phyloP scores from a whole-genome alignment of 2,113 vertebrate species.

The Chaetura pelagica region DNA sequence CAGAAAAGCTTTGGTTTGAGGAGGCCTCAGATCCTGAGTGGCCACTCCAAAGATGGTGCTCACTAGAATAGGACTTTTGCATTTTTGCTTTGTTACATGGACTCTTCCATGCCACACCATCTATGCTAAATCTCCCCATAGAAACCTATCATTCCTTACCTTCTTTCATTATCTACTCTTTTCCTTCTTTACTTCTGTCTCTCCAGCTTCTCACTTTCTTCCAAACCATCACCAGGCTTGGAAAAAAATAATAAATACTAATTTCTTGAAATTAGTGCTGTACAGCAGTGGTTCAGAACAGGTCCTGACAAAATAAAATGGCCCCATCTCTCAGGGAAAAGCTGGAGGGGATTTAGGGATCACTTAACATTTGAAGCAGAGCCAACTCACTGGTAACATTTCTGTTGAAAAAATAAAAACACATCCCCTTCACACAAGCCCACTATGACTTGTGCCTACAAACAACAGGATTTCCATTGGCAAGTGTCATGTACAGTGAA shows the following conservation, averaged over 20 bases:
- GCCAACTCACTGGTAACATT: not conserved
- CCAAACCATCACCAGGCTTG: not conserved
- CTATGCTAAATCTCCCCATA: no score
- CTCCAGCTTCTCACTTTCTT: not conserved
- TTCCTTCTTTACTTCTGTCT: not conserved
- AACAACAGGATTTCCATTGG: not conserved
- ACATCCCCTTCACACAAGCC: not conserved
- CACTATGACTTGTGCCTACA: not conserved
- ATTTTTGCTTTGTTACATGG: not conserved
- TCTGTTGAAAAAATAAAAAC: not conserved
- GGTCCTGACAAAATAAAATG: not conserved
- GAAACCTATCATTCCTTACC: not conserved
- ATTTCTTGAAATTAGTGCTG: not conserved
- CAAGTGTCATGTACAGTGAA: not conserved
- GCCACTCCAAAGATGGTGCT: not conserved
- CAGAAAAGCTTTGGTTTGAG: not conserved
- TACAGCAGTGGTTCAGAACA: not conserved
- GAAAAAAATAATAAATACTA: not conserved
- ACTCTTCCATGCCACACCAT: not conserved
- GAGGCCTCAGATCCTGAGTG: not conserved
- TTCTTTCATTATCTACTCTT: not conserved
- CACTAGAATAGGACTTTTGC: no score
- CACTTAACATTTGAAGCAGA: not conserved
- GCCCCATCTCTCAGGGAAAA: not conserved
- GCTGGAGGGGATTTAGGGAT: not conserved